phyloP scores from a whole-genome alignment of 2,888 invertebrate genomes.

The Yponomeuta malinellus region DNA sequence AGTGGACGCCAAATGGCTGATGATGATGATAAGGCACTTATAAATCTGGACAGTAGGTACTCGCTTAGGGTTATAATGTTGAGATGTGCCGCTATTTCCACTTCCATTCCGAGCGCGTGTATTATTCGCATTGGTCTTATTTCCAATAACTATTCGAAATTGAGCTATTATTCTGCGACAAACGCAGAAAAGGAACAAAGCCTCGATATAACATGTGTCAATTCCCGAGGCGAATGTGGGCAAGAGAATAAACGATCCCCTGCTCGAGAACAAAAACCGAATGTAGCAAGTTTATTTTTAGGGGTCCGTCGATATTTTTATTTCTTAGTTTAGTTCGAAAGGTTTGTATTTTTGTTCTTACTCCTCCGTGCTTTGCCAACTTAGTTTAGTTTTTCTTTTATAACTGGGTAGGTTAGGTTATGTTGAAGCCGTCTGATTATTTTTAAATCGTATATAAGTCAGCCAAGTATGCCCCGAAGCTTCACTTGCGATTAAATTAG shows the following conservation, averaged over 20 bases:
- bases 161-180: conserved; percentile 27
- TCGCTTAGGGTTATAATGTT: not conserved
- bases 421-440: not conserved
- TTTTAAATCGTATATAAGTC: too few relatives aligned
- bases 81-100: not conserved
- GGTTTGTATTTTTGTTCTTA: not conserved
- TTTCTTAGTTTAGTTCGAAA: not conserved
- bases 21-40: not conserved
- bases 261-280: not conserved
- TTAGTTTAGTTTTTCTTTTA: not conserved
- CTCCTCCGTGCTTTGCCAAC: not conserved
- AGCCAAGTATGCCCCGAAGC: too few relatives aligned
- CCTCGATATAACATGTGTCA: conserved; percentile 19
- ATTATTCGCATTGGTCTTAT: conserved; percentile 26
- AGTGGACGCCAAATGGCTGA: too few relatives aligned
- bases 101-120: conserved; percentile 13
- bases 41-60: not conserved
- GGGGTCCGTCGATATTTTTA: not conserved
- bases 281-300: conserved; percentile 6
- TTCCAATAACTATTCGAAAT: conserved; percentile 29
- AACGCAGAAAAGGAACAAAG: conserved; percentile 23
- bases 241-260: conserved; percentile 16
- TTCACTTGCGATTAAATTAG: too few relatives aligned
- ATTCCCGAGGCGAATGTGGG: conserved; percentile 14
- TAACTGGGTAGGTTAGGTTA: not conserved